phyloP scores from a whole-genome alignment of 2,888 invertebrate genomes.

The Tridacna crocea region DNA sequence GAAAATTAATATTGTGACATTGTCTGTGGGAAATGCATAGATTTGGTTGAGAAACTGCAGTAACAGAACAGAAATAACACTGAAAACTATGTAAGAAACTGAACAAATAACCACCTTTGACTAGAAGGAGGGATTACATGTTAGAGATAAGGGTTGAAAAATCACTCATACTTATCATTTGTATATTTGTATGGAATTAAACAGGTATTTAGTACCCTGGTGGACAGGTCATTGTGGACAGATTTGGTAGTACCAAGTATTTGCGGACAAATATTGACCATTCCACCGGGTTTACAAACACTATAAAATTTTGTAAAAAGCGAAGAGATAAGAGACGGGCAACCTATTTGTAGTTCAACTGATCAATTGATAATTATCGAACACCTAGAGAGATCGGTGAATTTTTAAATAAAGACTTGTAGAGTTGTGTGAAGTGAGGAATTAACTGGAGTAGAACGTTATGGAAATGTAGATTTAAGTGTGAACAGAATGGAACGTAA shows the following conservation, averaged over 20 bases:
- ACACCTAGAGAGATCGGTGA: conserved; percentile 13
- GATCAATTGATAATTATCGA: conserved; percentile 23
- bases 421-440: conserved; percentile 7
- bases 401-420: conserved; percentile 4
- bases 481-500: background rate
- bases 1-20: no score
- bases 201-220: conserved; percentile 9
- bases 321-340: conserved; percentile 17
- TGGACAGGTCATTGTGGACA: conserved; percentile 26
- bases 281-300: conserved; percentile 11
- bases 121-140: no score
- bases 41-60: no score
- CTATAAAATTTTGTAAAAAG: conserved; percentile 13
- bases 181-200: conserved; percentile 21
- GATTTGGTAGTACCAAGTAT: conserved; percentile 5
- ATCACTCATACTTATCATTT: conserved; percentile 15
- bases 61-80: no score
- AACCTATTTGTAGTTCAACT: conserved; percentile 8
- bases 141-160: conserved; percentile 13
- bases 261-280: conserved; percentile 18
- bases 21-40: no score
- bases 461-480: conserved; percentile 1
- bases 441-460: conserved; percentile 1
- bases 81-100: no score
- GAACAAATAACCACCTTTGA: no score